Percentiles rank a stretch among this genome's conserved stretches.
These are phyloP conservation scores for Chloropsis hardwickii DNA, from an alignment of 2,113 vertebrate genomes.

Conservation along the genomic window DNA sequence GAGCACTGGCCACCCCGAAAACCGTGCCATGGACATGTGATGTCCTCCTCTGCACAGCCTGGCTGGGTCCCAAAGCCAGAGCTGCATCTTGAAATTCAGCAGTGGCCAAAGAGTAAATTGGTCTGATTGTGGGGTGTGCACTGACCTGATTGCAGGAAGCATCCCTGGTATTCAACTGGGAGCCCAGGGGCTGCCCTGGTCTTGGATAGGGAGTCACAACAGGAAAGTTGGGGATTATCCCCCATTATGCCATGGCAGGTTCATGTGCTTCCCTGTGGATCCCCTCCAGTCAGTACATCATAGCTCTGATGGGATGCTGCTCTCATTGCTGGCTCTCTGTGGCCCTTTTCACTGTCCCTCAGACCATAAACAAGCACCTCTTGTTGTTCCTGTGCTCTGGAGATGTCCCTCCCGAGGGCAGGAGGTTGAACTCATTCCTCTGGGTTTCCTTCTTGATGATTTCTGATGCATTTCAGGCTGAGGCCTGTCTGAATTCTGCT, in stretches of 20 bases:
- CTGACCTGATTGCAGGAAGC: not conserved
- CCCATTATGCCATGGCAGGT: fast-evolving
- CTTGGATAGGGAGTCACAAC: not conserved
- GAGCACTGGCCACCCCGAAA: not conserved
- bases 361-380: not conserved
- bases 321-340: not conserved
- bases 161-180: not conserved
- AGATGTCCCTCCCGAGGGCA: not conserved
- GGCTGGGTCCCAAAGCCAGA: not conserved
- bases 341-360: not conserved
- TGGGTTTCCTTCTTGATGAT: not conserved
- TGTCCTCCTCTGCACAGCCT: not conserved
- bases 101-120: not conserved
- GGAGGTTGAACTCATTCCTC: not conserved
- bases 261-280: not conserved
- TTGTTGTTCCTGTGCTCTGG: not conserved
- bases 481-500: not conserved
- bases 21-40: fast-evolving
- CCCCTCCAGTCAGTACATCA: not conserved
- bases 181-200: not conserved
- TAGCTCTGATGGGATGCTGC: not conserved
- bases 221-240: not conserved
- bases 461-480: not conserved
- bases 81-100: not conserved
- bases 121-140: not conserved